phyloP scores from a whole-genome alignment of 2,888 invertebrate species.

The Pseudococcus viburni region DNA sequence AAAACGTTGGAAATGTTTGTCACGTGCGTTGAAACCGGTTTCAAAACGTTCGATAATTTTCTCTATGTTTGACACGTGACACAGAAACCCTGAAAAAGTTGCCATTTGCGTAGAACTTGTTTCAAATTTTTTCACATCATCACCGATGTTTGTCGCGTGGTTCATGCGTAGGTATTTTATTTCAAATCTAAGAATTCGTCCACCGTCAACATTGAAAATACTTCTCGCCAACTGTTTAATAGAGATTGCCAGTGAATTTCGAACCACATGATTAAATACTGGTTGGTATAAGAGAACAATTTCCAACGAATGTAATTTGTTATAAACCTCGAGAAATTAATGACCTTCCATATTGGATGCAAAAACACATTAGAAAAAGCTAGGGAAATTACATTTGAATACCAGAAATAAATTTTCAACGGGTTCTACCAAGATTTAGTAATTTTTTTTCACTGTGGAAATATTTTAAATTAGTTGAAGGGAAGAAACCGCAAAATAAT shows the following conservation, averaged over 20 bases:
- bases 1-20: too few relatives aligned
- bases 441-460: background rate
- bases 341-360: background rate
- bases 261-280: background rate
- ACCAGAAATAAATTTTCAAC: background rate
- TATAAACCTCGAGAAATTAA: background rate
- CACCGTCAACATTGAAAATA: too few relatives aligned
- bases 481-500: background rate
- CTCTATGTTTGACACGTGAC: too few relatives aligned
- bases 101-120: too few relatives aligned
- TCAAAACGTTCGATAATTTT: too few relatives aligned
- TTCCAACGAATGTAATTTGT: background rate
- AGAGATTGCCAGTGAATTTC: background rate
- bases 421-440: background rate
- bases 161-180: too few relatives aligned
- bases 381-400: background rate
- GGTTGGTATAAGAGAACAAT: background rate
- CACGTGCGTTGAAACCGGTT: too few relatives aligned
- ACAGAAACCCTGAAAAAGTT: too few relatives aligned
- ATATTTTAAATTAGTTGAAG: background rate
- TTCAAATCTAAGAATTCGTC: too few relatives aligned
- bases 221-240: too few relatives aligned
- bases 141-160: too few relatives aligned
- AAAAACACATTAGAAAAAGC: background rate
- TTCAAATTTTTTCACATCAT: too few relatives aligned